Percentiles rank a stretch among this genome's conserved stretches.
phyloP scores from a whole-genome alignment of 2,888 invertebrate genomes.

The Amaurobius ferox region DNA sequence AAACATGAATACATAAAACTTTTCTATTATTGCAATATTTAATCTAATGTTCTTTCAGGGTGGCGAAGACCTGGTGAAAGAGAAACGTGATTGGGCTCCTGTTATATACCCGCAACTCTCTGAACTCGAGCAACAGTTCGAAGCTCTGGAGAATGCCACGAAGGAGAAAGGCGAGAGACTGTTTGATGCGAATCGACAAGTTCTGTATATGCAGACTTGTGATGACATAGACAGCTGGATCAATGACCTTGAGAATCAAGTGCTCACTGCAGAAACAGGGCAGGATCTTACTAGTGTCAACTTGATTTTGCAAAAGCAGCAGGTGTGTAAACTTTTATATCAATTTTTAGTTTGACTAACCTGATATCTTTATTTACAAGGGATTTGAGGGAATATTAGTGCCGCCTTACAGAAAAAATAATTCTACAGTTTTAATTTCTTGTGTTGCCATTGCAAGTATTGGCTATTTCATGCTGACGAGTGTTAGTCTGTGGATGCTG shows the following conservation, averaged over 20 bases:
- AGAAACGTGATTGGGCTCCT: conserved; percentile 95
- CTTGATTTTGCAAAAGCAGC: conserved; percentile 99
- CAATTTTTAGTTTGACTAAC: too few species aligned
- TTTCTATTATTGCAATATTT: too few species aligned
- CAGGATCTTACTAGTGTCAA: conserved; percentile 97
- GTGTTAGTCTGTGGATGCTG: too few species aligned
- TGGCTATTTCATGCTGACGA: too few species aligned
- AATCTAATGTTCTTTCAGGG: conserved; percentile 79
- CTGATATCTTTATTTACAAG: too few species aligned
- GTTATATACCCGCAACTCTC: conserved; percentile 93
- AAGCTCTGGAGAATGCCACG: conserved; percentile 94
- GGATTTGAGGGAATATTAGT: too few species aligned
- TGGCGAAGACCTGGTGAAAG: conserved; percentile 92
- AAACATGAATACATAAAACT: too few species aligned
- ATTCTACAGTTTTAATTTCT: too few species aligned
- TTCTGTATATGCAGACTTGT: conserved; percentile 95
- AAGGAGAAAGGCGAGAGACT: conserved; percentile 89
- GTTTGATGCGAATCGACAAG: conserved; percentile 95
- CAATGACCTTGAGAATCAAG: conserved; percentile 98
- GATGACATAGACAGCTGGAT: conserved; percentile 99
- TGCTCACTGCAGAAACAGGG: conserved; percentile 94
- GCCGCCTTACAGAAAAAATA: too few species aligned
- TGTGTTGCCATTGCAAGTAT: too few species aligned
- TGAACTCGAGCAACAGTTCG: conserved; percentile 92
- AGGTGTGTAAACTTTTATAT: too few species aligned